phyloP scores from a whole-genome alignment of 2,888 invertebrate genomes.

The Metopia argyrocephala region DNA sequence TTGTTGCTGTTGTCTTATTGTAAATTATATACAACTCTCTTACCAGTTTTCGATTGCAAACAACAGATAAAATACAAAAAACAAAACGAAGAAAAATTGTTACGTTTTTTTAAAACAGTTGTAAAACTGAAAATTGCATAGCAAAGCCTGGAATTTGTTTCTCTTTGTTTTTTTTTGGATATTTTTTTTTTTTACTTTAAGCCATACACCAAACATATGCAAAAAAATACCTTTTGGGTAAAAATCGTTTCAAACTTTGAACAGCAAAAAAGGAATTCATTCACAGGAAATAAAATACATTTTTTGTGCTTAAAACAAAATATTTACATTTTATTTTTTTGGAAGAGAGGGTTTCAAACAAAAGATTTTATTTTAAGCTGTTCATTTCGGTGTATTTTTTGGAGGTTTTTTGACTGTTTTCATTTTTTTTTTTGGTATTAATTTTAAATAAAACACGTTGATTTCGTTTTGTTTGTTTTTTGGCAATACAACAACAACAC shows the following conservation, averaged over 20 bases:
- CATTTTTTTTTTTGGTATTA: slow-evolving; percentile 26
- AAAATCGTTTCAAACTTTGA: slow-evolving; percentile 21
- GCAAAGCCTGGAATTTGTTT: background rate
- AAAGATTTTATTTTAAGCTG: slow-evolving; percentile 55
- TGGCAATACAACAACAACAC: slow-evolving; percentile 14
- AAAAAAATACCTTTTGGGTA: slow-evolving; percentile 65
- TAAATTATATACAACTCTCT: slow-evolving; percentile 27
- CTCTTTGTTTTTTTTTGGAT: background rate
- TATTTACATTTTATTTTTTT: slow-evolving; percentile 43
- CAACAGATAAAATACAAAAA: background rate
- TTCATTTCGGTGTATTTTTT: background rate
- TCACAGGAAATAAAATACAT: slow-evolving; percentile 63
- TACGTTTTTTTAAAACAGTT: slow-evolving; percentile 56
- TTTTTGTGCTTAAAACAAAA: slow-evolving; percentile 37
- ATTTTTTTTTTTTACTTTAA: slow-evolving; percentile 47
- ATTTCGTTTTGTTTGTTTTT: background rate
- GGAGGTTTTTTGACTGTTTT: slow-evolving; percentile 41
- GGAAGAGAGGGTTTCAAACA: slow-evolving; percentile 42
- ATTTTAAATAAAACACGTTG: slow-evolving; percentile 33
- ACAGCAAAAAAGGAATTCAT: background rate
- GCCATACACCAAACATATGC: slow-evolving; percentile 60
- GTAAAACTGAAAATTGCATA: slow-evolving; percentile 63
- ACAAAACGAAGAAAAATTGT: background rate
- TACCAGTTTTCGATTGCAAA: background rate
- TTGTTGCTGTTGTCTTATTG: background rate